phyloP scores from a whole-genome alignment of 2,888 invertebrate genomes.

The Tubulanus polymorphus region DNA sequence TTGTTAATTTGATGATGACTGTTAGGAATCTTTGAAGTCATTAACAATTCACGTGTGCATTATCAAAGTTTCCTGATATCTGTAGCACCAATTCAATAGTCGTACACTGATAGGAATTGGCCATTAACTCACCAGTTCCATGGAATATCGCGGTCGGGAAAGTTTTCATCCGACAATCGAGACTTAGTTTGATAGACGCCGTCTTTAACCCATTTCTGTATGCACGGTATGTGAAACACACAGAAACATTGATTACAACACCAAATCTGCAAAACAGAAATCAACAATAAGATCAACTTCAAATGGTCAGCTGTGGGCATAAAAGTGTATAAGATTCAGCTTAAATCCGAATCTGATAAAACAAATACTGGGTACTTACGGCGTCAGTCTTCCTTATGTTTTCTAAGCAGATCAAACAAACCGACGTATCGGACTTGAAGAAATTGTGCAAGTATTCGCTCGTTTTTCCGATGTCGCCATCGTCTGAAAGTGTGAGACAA shows the following conservation, averaged over 20 bases:
- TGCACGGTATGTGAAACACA: slow-evolving; percentile 81
- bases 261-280: slow-evolving; percentile 85
- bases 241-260: slow-evolving; percentile 77
- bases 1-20: no score
- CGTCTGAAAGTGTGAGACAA: no score
- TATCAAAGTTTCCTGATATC: no score
- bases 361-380: slow-evolving; percentile 41
- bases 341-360: not conserved
- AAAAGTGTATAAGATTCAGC: not conserved
- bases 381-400: slow-evolving; percentile 75
- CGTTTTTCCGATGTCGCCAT: slow-evolving; percentile 53
- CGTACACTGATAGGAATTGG: no score
- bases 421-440: slow-evolving; percentile 73
- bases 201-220: slow-evolving; percentile 89
- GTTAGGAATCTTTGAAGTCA: no score
- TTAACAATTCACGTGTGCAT: no score
- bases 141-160: slow-evolving; percentile 33
- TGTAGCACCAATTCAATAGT: no score
- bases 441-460: slow-evolving; percentile 73
- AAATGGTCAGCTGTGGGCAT: not conserved
- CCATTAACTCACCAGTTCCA: slow-evolving; percentile 50
- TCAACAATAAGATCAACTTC: slow-evolving; percentile 2
- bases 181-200: slow-evolving; percentile 58
- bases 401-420: slow-evolving; percentile 87
- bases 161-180: slow-evolving; percentile 34